Conservation (phyloP, 1,140 invertebrate genomes). For the Eubasilissa regina region DNA sequence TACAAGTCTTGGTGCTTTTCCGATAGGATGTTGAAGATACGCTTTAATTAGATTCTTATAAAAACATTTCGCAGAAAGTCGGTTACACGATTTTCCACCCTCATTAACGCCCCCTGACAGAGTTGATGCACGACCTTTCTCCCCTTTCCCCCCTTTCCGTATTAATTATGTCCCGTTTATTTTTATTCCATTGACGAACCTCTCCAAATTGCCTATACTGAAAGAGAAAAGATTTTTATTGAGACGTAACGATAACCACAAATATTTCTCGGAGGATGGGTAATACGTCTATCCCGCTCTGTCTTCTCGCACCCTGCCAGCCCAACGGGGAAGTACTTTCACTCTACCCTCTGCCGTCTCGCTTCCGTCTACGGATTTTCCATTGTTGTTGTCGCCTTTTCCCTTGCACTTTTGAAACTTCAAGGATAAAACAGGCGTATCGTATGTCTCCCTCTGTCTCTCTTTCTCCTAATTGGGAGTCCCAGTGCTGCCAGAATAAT, state of each 20-base stretch:
- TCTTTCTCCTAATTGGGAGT: slow-evolving; percentile 30
- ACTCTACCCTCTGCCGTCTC: slow-evolving; percentile 44
- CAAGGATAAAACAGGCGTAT: slow-evolving; percentile 46
- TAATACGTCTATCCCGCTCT: slow-evolving; percentile 25
- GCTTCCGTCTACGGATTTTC: slow-evolving; percentile 16
- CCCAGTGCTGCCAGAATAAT: slow-evolving; percentile 38
- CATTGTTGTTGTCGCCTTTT: slow-evolving; percentile 48
- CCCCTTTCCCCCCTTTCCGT: neutral
- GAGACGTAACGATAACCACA: slow-evolving; percentile 22
- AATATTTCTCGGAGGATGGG: slow-evolving; percentile 24
- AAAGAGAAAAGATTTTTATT: slow-evolving; percentile 27
- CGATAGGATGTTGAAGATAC: neutral
- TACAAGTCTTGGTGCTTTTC: neutral
- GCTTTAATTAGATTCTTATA: no score
- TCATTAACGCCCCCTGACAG: no score
- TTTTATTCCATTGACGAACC: slow-evolving; percentile 42
- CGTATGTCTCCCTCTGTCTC: slow-evolving; percentile 43
- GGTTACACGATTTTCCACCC: no score
- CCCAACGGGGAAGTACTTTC: slow-evolving; percentile 34
- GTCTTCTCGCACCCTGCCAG: slow-evolving; percentile 14
- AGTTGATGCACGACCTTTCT: no score
- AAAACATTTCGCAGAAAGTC: no score
- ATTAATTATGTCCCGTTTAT: slow-evolving; percentile 38
- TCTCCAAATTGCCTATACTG: slow-evolving; percentile 30
- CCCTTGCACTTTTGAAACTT: slow-evolving; percentile 59